Evolutionary conservation across 2,113 vertebrate species (phyloP).

Genomic region (Platysternon megacephalum): DNA sequence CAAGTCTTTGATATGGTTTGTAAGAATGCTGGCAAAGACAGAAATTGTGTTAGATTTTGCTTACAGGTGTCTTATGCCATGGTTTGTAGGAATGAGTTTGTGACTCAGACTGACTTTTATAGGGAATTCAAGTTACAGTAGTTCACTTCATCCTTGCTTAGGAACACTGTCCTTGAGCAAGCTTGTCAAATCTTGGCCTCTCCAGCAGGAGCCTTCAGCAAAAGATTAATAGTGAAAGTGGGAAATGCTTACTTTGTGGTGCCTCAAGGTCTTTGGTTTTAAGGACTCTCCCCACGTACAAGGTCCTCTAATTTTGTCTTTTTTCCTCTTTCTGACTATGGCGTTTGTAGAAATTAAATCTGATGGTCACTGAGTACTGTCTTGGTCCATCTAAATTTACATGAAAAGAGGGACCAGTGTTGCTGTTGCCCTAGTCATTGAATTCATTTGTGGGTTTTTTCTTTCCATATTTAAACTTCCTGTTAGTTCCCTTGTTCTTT

Average conservation of each 20-base stretch:
- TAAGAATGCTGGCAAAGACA: background rate
- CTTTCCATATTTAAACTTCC: too few relatives aligned
- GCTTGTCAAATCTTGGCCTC: background rate
- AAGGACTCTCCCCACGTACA: background rate
- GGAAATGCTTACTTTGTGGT: background rate
- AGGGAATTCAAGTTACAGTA: background rate
- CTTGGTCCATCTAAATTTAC: too few relatives aligned
- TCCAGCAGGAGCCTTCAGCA: background rate
- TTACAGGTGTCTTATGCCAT: background rate
- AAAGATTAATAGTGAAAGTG: background rate
- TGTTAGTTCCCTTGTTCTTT: too few relatives aligned
- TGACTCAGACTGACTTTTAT: background rate
- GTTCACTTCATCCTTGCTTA: background rate
- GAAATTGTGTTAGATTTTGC: background rate
- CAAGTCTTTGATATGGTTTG: background rate
- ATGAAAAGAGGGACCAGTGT: too few relatives aligned
- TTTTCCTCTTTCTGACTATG: background rate
- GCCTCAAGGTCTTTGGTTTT: background rate
- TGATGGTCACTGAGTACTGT: too few relatives aligned
- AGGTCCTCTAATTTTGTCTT: background rate
- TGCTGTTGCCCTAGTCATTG: too few relatives aligned
- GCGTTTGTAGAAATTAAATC: too few relatives aligned
- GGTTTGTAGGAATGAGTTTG: background rate
- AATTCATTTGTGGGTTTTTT: too few relatives aligned
- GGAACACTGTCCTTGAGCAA: background rate